phyloP scores from a whole-genome alignment of 2,113 vertebrate genomes.

The Pelecanus crispus region DNA sequence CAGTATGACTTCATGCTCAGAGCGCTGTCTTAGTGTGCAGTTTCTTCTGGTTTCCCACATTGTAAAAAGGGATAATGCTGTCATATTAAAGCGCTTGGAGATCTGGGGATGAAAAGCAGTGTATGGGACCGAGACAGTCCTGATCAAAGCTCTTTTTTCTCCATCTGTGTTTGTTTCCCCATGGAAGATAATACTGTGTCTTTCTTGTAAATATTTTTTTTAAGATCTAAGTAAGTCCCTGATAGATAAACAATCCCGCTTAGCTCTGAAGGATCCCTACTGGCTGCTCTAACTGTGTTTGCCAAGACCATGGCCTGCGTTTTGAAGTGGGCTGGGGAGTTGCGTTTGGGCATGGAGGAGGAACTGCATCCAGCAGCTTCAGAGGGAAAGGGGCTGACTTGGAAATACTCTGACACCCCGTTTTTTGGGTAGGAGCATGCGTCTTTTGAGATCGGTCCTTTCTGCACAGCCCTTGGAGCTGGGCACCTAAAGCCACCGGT shows the following conservation, averaged over 20 bases:
- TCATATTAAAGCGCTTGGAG: conserved; percentile 34
- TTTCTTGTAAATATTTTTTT: conserved; percentile 57
- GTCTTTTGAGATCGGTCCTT: neutral
- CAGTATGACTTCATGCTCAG: neutral
- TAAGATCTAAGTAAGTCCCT: conserved; percentile 13
- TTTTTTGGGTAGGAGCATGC: neutral
- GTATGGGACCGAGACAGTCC: neutral
- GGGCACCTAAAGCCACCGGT: neutral
- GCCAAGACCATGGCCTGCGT: neutral
- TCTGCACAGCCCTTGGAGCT: neutral
- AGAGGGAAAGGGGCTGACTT: neutral
- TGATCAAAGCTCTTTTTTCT: conserved; percentile 47
- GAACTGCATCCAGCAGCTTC: neutral
- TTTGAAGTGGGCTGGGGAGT: neutral
- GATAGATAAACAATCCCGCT: conserved; percentile 13
- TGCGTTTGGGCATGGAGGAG: fast-evolving
- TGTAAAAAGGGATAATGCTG: conserved; percentile 9
- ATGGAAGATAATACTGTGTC: conserved; percentile 52
- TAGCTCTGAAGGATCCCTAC: neutral
- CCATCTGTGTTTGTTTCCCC: conserved; percentile 56
- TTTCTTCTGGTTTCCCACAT: neutral
- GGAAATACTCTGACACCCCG: neutral
- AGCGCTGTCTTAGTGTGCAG: neutral
- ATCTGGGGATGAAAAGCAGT: conserved; percentile 18
- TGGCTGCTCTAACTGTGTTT: neutral